Evolutionary conservation across 2,113 vertebrate genomes (phyloP).

Genomic region (Willisornis vidua): DNA sequence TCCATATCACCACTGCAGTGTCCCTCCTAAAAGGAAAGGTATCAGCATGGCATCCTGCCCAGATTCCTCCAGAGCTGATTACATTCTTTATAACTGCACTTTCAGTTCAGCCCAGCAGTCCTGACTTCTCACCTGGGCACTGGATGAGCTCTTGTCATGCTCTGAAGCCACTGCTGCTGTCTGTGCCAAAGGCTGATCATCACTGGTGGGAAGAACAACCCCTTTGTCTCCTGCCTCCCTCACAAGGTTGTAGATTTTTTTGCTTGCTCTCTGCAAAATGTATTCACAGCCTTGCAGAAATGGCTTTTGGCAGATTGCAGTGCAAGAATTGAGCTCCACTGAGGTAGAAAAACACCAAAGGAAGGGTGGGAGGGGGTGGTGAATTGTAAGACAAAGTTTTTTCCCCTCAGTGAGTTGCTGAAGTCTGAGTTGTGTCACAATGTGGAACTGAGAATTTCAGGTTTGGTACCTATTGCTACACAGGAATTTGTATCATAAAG

Average conservation of each 20-base stretch:
- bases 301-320: neutral
- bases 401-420: neutral
- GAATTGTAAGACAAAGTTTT: neutral
- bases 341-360: neutral
- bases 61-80: constrained; percentile 29
- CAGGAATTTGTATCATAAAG: neutral
- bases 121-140: neutral
- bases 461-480: neutral
- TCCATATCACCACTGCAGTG: neutral
- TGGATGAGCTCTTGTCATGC: neutral
- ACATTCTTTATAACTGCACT: neutral
- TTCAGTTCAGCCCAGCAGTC: neutral
- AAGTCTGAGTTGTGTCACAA: neutral
- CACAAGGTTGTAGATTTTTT: neutral
- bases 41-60: constrained; percentile 14
- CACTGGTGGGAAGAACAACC: neutral
- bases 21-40: constrained; percentile 16
- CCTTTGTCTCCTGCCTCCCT: neutral
- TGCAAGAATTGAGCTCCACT: neutral
- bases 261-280: neutral
- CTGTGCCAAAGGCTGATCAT: neutral
- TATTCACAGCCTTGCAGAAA: neutral
- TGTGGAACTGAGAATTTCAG: neutral
- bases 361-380: accelerated
- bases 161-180: neutral